These are phyloP conservation scores for Epizoanthus scotinus DNA, from an alignment of 92 coral and sea anemone species.

Conservation along the genomic window DNA sequence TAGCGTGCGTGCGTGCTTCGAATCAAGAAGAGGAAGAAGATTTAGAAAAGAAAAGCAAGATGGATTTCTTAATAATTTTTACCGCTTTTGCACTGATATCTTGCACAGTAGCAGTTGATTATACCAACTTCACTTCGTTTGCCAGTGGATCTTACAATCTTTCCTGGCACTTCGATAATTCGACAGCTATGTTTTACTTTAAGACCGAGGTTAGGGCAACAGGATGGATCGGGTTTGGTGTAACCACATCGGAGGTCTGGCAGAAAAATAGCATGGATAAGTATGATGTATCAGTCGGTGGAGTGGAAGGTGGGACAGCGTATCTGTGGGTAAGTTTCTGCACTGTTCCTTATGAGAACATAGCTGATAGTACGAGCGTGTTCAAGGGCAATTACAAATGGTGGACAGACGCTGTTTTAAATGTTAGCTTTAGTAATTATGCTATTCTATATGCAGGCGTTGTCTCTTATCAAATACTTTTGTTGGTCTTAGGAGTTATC, in stretches of 20 bases:
- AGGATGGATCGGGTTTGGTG: constrained; percentile 27
- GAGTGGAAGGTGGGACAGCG: not conserved
- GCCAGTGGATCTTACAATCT: not conserved
- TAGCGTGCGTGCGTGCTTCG: too few species aligned
- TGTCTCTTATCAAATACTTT: too few species aligned
- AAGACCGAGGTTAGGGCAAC: constrained; percentile 22
- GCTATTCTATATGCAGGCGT: too few species aligned
- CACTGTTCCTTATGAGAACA: too few species aligned
- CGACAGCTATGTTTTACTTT: constrained; percentile 14
- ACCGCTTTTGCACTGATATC: not conserved
- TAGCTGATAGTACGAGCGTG: too few species aligned
- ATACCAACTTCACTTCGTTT: constrained; percentile 26
- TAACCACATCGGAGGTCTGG: not conserved
- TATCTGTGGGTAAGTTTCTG: constrained; percentile 31
- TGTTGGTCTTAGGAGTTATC: too few species aligned
- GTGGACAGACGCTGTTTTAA: too few species aligned
- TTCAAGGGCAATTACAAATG: too few species aligned
- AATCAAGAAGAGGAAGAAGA: too few species aligned
- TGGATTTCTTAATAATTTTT: not conserved
- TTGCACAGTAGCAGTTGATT: constrained; percentile 19
- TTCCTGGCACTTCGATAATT: constrained; percentile 25
- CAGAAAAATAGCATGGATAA: constrained; percentile 2
- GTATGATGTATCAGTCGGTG: constrained; percentile 21
- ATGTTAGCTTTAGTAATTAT: too few species aligned
- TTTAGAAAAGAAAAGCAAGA: not conserved